Evolutionary conservation across 2,888 invertebrate genomes (phyloP).

Genomic region (Harpalus rufipes): DNA sequence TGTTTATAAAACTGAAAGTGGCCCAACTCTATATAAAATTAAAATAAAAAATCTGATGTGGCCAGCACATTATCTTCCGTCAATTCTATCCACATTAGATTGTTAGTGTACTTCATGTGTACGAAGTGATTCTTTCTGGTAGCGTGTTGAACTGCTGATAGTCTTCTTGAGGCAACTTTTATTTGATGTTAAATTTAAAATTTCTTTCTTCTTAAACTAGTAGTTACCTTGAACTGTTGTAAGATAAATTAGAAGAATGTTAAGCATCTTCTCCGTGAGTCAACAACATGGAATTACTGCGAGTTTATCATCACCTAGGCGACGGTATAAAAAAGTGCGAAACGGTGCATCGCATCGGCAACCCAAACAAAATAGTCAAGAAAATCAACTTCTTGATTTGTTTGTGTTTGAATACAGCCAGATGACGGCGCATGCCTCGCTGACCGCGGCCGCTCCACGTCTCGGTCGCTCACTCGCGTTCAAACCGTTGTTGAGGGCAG

Average conservation of each 20-base stretch:
- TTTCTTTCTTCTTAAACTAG: no score
- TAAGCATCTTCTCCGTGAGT: slow-evolving; percentile 1
- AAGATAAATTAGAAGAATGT: slow-evolving; percentile 3
- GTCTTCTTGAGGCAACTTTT: not conserved
- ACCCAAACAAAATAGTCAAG: slow-evolving; percentile 40
- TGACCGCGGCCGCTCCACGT: slow-evolving; percentile 60
- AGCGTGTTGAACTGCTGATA: not conserved
- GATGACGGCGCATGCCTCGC: slow-evolving; percentile 54
- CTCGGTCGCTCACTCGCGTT: slow-evolving; percentile 60
- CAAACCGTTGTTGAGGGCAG: slow-evolving; percentile 41
- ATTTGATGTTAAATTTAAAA: not conserved
- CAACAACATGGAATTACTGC: slow-evolving; percentile 4
- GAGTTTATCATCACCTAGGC: slow-evolving; percentile 28
- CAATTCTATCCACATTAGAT: no score
- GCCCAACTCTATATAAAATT: no score
- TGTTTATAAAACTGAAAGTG: no score
- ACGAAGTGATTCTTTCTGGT: no score
- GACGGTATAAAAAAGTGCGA: slow-evolving; percentile 31
- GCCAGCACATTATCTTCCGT: no score
- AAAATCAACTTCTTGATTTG: slow-evolving; percentile 55
- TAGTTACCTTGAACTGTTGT: not conserved
- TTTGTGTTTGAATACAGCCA: slow-evolving; percentile 62
- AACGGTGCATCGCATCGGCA: slow-evolving; percentile 32
- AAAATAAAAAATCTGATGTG: no score
- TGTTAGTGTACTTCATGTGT: no score